Base-by-base conservation (phyloP, 2,113 vertebrate genomes). In the Plectropomus leopardus region DNA sequence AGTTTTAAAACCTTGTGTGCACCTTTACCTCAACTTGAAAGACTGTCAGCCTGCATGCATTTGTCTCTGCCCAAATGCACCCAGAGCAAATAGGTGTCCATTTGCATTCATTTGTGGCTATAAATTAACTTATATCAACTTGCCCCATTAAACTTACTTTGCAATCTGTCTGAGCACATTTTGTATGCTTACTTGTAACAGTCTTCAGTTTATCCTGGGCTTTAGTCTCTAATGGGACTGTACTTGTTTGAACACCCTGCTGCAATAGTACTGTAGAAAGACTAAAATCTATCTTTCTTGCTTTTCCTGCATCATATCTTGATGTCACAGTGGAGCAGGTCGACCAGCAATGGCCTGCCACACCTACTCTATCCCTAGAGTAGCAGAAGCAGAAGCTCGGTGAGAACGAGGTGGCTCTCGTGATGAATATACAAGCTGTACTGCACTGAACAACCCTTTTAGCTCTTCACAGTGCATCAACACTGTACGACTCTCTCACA, bases 401-500 rank as follows among this genome's bases (percentile, higher is more conserved):
- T 36, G 71, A 53, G 44, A 75, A 85, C 45, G 58, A 71, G 58
- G 26, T 61, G 53, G 48, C 58, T 47, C 30, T 26, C 72, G 42
- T 72, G 36, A 47, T 60, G 24, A 60, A 60, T 17, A 47, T 63
- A 65, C 4, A 70, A 59, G 21, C 4, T 23, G 44, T 9, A 48
- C 61, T 36, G 66, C 48, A 44, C 44, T 64, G 26, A n/a, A 23
- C 45, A 65, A 47, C 26, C 42, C 28, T 64, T 77, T 72, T 24
- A 82, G 78, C 66, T 79, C 28, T 51, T 32, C 51, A 34, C 7
- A 64, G 45, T 60, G 60, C 45, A 79, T 79, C 60, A 76, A 14
- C 34, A 51, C n/a, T 32, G 28, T 55, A 74, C 70, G 24, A 40
- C 19, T 55, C 17, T 60, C 48, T 60, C 26, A 47, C 15, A 47